Evolutionary conservation across 2,888 invertebrate genomes (phyloP).

Genomic region (Hypolimnas misippus): DNA sequence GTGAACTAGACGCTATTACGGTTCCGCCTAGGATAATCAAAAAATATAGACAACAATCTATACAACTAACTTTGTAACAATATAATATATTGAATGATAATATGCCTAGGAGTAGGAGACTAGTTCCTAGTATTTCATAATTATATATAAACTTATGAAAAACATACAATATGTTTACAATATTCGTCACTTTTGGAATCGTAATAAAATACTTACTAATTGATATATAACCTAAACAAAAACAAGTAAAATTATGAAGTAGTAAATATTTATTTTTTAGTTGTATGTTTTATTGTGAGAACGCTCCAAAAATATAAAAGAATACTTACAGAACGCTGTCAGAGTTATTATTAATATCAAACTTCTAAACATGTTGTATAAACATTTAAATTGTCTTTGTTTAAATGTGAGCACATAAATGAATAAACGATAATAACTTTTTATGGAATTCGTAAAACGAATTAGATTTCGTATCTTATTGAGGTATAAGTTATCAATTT

Average conservation of each 20-base stretch:
- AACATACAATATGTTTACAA: too few relatives aligned
- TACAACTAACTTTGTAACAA: not conserved
- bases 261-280: too few relatives aligned
- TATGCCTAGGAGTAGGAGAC: too few relatives aligned
- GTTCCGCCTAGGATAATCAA: slow-evolving; percentile 25
- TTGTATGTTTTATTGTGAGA: too few relatives aligned
- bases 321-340: slow-evolving; percentile 19
- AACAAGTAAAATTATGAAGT: too few relatives aligned
- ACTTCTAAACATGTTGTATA: slow-evolving; percentile 17
- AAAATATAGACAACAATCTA: not conserved
- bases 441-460: not conserved
- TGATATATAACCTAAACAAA: too few relatives aligned
- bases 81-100: not conserved
- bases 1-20: slow-evolving; percentile 48
- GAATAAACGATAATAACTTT: not conserved
- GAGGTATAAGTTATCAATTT: slow-evolving; percentile 13
- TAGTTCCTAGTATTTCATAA: too few relatives aligned
- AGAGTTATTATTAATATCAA: slow-evolving; percentile 10
- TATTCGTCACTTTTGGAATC: too few relatives aligned
- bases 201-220: too few relatives aligned
- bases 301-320: not conserved
- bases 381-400: not conserved
- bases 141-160: too few relatives aligned
- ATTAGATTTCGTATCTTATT: slow-evolving; percentile 7
- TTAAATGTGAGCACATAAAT: not conserved